A percentile compares a stretch with the other conserved stretches of the same genome.
phyloP scores from a whole-genome alignment of 2,888 invertebrate species.

The Resseliella maxima region DNA sequence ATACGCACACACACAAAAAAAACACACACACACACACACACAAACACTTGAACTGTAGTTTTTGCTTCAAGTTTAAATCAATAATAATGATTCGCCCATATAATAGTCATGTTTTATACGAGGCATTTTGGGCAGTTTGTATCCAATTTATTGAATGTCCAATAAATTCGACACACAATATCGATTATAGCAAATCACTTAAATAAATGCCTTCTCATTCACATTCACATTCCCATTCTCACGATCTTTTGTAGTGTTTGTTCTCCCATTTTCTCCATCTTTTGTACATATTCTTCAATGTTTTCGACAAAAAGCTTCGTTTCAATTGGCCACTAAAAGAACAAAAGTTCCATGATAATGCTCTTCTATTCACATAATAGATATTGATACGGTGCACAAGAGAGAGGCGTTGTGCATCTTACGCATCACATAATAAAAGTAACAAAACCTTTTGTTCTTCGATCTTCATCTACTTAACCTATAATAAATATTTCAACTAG shows the following conservation, averaged over 20 bases:
- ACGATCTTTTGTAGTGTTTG: no score
- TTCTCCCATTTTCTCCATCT: no score
- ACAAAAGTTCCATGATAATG: neutral
- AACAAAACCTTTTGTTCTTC: neutral
- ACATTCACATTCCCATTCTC: no score
- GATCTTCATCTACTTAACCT: neutral
- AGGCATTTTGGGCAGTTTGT: neutral
- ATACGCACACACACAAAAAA: no score
- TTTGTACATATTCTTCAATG: no score
- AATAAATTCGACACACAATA: conserved; percentile 26
- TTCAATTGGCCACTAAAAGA: neutral
- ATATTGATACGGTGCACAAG: neutral
- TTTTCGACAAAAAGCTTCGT: neutral
- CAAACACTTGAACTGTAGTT: no score
- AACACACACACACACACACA: no score
- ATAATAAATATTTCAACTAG: neutral
- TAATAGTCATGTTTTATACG: neutral
- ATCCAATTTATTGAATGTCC: neutral
- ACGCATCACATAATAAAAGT: neutral
- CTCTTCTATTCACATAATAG: neutral
- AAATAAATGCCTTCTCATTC: neutral
- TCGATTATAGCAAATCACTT: conserved; percentile 34
- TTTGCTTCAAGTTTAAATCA: neutral
- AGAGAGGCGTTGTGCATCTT: neutral
- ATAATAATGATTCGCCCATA: neutral